A percentile compares a stretch with the other conserved stretches of the same genome.
phyloP scores from a whole-genome alignment of 2,888 invertebrate species.

The Mantis religiosa region DNA sequence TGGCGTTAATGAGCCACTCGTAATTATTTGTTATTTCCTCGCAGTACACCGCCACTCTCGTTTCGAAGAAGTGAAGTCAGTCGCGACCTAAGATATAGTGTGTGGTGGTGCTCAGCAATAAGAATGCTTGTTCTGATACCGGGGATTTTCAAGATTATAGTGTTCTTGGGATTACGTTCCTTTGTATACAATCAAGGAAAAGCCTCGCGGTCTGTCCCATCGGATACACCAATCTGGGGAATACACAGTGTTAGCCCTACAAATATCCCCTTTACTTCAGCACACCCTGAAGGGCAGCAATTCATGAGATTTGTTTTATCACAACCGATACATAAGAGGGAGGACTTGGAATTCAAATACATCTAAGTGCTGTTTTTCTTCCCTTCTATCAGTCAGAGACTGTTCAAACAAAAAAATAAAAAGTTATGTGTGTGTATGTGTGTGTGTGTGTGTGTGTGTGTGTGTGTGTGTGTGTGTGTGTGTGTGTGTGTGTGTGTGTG shows the following conservation, averaged over 20 bases:
- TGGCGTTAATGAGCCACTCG: too few relatives aligned
- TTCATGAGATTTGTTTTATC: constrained; percentile 11
- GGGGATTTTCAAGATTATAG: neutral
- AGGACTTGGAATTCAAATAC: neutral
- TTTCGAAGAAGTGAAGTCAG: too few relatives aligned
- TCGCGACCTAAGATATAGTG: too few relatives aligned
- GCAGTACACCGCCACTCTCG: too few relatives aligned
- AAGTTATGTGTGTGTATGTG: neutral
- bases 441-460: too few relatives aligned
- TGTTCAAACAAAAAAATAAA: constrained; percentile 1
- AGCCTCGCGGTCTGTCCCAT: neutral
- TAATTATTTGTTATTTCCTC: too few relatives aligned
- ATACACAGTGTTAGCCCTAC: neutral
- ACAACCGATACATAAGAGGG: constrained; percentile 8
- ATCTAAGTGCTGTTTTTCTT: constrained; percentile 13
- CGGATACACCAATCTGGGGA: neutral
- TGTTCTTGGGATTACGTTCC: neutral
- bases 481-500: too few relatives aligned
- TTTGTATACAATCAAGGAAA: neutral
- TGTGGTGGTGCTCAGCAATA: too few relatives aligned
- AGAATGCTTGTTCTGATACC: neutral
- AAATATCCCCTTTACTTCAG: neutral
- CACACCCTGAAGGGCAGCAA: neutral
- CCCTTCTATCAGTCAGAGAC: neutral
- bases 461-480: neutral